These are phyloP conservation scores for Nephrotoma guestfalica DNA, from an alignment of 2,888 invertebrate species.

Conservation along the genomic window DNA sequence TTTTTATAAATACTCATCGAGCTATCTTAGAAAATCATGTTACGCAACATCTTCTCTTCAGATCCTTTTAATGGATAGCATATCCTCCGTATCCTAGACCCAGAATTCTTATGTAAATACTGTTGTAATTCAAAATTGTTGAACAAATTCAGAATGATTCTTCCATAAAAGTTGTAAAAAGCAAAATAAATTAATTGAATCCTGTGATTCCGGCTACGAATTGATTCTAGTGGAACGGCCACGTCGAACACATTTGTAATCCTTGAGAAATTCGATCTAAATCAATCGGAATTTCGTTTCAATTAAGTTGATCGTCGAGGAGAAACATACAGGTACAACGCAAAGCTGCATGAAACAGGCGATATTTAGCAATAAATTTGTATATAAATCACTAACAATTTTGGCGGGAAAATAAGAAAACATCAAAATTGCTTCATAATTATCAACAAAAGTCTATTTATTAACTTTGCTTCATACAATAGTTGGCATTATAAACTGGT, in stretches of 20 bases:
- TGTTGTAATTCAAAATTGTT: neutral
- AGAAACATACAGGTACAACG: neutral
- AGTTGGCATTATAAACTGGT: neutral
- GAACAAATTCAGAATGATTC: neutral
- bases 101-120: neutral
- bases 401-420: slow-evolving; percentile 4
- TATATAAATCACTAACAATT: neutral
- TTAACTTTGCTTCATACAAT: slow-evolving; percentile 1
- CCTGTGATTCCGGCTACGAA: neutral
- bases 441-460: neutral
- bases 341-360: neutral
- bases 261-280: neutral
- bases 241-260: neutral
- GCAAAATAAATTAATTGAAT: neutral
- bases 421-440: neutral
- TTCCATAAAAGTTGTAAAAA: neutral
- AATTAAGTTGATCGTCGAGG: neutral
- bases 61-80: neutral
- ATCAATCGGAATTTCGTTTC: neutral
- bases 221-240: neutral
- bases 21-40: neutral
- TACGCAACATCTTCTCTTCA: neutral
- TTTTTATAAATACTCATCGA: neutral
- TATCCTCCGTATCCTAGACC: neutral
- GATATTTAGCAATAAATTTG: neutral